Evolutionary conservation across 2,113 vertebrate genomes (phyloP).

Genomic region (Triplophysa siluroides): DNA sequence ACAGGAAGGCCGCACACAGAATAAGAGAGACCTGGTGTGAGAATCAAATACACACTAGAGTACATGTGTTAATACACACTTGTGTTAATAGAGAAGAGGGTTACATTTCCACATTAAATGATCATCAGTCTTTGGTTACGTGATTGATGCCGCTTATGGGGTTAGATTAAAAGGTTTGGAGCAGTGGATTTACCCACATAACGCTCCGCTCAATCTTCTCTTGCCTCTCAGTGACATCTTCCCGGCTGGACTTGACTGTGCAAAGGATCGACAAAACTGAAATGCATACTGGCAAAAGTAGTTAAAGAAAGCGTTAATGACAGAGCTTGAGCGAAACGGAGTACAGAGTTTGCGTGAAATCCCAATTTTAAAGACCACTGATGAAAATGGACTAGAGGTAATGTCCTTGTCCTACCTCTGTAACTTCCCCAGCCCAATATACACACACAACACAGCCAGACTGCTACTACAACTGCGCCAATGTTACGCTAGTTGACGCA

Average conservation of each 20-base stretch:
- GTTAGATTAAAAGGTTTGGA: not conserved
- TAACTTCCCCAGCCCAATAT: slow-evolving; percentile 61
- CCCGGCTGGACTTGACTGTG: slow-evolving; percentile 20
- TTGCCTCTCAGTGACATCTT: slow-evolving; percentile 46
- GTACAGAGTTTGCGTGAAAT: not conserved
- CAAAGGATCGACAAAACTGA: slow-evolving; percentile 53
- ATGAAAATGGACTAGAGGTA: not conserved
- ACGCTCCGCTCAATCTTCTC: slow-evolving; percentile 46
- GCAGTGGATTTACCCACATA: slow-evolving; percentile 41
- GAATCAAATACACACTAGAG: not conserved
- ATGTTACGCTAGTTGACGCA: slow-evolving; percentile 48
- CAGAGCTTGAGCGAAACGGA: slow-evolving; percentile 8
- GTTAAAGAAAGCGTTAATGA: slow-evolving; percentile 51
- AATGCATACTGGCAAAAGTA: slow-evolving; percentile 53
- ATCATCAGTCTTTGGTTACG: not conserved
- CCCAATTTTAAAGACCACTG: not conserved
- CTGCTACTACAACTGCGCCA: slow-evolving; percentile 43
- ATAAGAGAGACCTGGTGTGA: slow-evolving; percentile 63
- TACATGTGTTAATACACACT: not conserved
- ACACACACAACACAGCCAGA: slow-evolving; percentile 60
- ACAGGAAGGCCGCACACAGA: slow-evolving; percentile 65
- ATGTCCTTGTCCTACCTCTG: slow-evolving; percentile 51
- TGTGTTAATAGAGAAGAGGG: not conserved
- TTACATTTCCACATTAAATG: not conserved
- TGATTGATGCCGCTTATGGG: not conserved